Evolutionary conservation across 2,888 invertebrate genomes (phyloP).

Genomic region (Pteria penguin): DNA sequence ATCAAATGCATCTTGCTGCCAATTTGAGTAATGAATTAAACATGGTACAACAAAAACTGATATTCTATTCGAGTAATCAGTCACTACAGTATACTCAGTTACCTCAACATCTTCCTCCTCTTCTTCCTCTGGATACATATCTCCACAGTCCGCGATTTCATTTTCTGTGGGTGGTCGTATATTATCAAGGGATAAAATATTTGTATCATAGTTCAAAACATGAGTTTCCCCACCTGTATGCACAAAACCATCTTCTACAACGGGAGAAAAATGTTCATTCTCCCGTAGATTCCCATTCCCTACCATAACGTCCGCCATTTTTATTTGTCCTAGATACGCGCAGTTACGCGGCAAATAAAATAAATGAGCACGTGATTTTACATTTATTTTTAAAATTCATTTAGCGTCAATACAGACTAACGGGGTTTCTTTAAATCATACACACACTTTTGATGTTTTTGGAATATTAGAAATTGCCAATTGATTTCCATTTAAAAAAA

Average conservation of each 20-base stretch:
- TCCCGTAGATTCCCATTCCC: conserved; percentile 37
- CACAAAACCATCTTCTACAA: conserved; percentile 58
- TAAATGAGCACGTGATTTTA: background rate
- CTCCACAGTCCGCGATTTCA: conserved; percentile 45
- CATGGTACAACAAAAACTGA: too few species aligned
- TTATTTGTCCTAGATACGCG: conserved; percentile 53
- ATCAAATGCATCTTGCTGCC: too few species aligned
- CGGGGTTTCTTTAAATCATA: too few species aligned
- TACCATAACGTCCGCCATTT: conserved; percentile 60
- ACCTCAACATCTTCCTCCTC: conserved; percentile 54
- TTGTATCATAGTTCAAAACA: conserved; percentile 62
- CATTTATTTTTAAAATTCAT: too few species aligned
- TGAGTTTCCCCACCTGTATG: conserved; percentile 60
- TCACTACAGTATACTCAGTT: conserved; percentile 64
- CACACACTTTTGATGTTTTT: too few species aligned
- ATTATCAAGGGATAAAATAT: conserved; percentile 70
- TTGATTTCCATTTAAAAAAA: too few species aligned
- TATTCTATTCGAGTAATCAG: too few species aligned
- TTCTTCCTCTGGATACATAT: conserved; percentile 35
- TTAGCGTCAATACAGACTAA: too few species aligned
- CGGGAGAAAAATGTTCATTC: conserved; percentile 46
- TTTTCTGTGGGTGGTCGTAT: conserved; percentile 50
- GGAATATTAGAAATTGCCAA: too few species aligned
- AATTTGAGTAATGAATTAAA: too few species aligned
- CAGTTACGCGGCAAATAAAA: conserved; percentile 25